Evolutionary conservation across 1,140 invertebrate genomes (phyloP), one percentile per base, ranked within the genome.

Genomic region (Galleria mellonella): DNA sequence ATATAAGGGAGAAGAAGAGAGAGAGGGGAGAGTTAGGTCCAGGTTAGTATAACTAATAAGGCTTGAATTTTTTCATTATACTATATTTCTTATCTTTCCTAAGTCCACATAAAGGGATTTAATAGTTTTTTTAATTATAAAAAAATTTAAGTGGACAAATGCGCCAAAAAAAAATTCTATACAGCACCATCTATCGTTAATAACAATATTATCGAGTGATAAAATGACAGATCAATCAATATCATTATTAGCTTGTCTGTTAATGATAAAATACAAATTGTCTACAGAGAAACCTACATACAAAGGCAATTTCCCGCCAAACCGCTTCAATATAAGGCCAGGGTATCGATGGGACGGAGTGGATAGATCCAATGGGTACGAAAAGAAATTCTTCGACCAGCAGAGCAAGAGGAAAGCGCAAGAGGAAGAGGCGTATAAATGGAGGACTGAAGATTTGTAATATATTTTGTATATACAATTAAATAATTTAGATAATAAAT

Each of bases 311-410:
- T 94, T 88, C 58, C 92, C 93, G 30, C 95, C 96, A 31, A 99
- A 99, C 87, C 89, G 98, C 7, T 99, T 93, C 87, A 90, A 92
- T 30, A 97, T 99, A 47, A 83, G 87, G 37, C 98, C 98, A 0
- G 98, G 98, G 0, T 93, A 97, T 82, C 88, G 97, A 29, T 99
- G 98, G 98, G 98, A 99, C 83, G 98, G 98, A 0, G 97, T 99
- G 0, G 96, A 99, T 71, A 86, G 98, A 13, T 98, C 97, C 3
- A 99, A 96, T 87, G 98, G 98, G 0, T 99, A 97, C 79, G 98
- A 99, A 75, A 94, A 94, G 64, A 92, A 95, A 70, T 94, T 92
- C 87, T 97, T 98, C 76, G 90, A 92, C 10, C 89, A 91, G 14
- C 89, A 92, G 54, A 96, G 93, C 62, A 90, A 92, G 4, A 91